These are phyloP conservation scores for Dryocosmus kuriphilus DNA, from an alignment of 2,888 invertebrate species.

Conservation along the genomic window DNA sequence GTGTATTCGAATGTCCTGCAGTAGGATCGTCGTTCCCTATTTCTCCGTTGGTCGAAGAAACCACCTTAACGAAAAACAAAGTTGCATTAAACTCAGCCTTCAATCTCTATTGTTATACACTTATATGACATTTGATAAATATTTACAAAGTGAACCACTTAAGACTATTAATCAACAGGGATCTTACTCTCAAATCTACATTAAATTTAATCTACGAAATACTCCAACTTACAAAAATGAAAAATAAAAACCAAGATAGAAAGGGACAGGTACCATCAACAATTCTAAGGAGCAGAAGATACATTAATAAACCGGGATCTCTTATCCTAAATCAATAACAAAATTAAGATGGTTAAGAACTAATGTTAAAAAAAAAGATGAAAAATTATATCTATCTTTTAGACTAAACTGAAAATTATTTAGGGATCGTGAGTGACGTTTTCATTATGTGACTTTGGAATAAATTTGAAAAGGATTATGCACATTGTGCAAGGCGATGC, in stretches of 20 bases:
- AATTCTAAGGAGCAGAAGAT: conserved; percentile 17
- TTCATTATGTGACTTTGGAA: neutral
- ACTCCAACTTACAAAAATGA: conserved; percentile 27
- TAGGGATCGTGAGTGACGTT: conserved; percentile 15
- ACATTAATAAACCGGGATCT: conserved; percentile 32
- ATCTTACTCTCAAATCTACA: conserved; percentile 13
- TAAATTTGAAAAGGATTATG: neutral
- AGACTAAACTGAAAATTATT: neutral
- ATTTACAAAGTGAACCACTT: conserved; percentile 22
- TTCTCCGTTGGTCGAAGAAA: conserved; percentile 98
- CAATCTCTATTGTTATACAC: neutral
- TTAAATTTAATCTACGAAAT: conserved; percentile 23
- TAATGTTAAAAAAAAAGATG: neutral
- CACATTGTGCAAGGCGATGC: conserved; percentile 17
- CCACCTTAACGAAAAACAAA: conserved; percentile 83
- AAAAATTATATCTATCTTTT: neutral
- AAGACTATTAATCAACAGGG: neutral
- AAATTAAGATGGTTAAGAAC: no score
- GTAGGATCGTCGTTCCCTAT: conserved; percentile 96
- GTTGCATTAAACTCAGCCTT: conserved; percentile 3
- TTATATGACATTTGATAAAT: conserved; percentile 23
- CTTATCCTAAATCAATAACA: neutral
- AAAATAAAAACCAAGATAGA: conserved; percentile 23
- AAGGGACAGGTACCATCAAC: conserved; percentile 17
- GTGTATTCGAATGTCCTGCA: conserved; percentile 97